Evolutionary conservation across 2,797 vertebrate species (phyloP).

Genomic region (Typhlichthys eigenmanni): DNA sequence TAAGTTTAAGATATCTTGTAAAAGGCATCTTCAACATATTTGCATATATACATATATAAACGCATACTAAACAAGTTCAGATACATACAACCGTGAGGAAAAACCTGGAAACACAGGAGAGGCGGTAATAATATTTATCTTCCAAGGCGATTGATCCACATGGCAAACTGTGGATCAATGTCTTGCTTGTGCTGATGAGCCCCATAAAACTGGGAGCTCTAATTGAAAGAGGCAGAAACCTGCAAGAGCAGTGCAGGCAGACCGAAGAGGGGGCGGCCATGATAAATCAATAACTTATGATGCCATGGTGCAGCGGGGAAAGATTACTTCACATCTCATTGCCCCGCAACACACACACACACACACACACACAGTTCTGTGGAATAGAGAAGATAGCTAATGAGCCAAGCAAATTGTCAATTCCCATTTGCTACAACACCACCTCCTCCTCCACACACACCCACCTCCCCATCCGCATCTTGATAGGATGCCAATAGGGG

Average conservation of each 20-base stretch:
- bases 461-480: constrained; percentile 1
- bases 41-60: not conserved
- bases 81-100: not conserved
- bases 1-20: no score
- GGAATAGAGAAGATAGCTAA: constrained; percentile 30
- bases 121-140: not conserved
- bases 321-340: constrained; percentile 27
- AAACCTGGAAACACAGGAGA: not conserved
- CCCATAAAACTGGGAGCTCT: constrained; percentile 7
- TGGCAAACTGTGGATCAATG: constrained; percentile 17
- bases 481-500: constrained; percentile 23
- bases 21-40: no score
- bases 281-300: constrained; percentile 36
- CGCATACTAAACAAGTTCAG: not conserved
- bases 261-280: constrained; percentile 8
- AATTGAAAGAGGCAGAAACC: constrained; percentile 14
- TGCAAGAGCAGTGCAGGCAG: constrained; percentile 14
- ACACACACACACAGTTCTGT: not conserved
- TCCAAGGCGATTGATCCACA: not conserved
- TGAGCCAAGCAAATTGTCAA: constrained; percentile 44
- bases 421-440: constrained; percentile 40
- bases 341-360: not conserved
- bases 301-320: constrained; percentile 15
- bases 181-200: constrained; percentile 11
- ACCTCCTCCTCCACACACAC: not conserved